Base-by-base conservation (phyloP, 1,140 invertebrate genomes). In the Drosophila sechellia region DNA sequence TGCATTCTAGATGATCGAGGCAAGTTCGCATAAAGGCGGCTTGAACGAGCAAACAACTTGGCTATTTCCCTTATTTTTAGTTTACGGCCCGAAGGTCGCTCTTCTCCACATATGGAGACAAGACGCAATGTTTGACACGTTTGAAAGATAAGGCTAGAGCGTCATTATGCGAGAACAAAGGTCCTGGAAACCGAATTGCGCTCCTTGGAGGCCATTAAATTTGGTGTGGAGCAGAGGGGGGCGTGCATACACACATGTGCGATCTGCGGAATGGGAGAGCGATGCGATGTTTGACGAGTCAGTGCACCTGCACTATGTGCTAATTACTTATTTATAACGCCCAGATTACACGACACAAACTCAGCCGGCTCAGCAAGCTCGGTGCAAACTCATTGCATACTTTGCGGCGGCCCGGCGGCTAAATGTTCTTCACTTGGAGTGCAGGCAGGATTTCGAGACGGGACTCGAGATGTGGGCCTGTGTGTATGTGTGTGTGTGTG, bases 261-360 rank as follows among this genome's bases (percentile, higher is more conserved):
- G 40, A 46, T 60, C 31, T 20, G 5, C 34, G 1, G 34, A 22
- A 25, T 50, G 13, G 35, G 52, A 42, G 59, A 40, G 37, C 17
- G 27, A 22, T 8, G 63, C 2, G 46, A 39, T 55, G 64, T 57
- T 70, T 70, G 50, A 42, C 34, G 45, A 42, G 63, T 49, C 55
- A 65, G 61, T 59, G 63, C 63, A 65, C 61, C 49, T 69, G 48
- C 73, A 70, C 74, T 69, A 77, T 77, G 74, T 64, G 66, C 75
- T 78, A 78, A 78, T 78, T 78, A 78, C 75, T 78, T 78, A 78
- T 78, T 77, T 78, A 78, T 78, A 70, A 58, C 39, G 65, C 74
- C 71, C 66, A 77, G 42, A 77, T 61, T 48, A 68, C 72, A 76
- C 42, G 40, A 42, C 71, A 50, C 53, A 54, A 6, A 42, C 71